Conservation (phyloP, 2,797 vertebrate genomes). For the Tarsius wallacei region DNA sequence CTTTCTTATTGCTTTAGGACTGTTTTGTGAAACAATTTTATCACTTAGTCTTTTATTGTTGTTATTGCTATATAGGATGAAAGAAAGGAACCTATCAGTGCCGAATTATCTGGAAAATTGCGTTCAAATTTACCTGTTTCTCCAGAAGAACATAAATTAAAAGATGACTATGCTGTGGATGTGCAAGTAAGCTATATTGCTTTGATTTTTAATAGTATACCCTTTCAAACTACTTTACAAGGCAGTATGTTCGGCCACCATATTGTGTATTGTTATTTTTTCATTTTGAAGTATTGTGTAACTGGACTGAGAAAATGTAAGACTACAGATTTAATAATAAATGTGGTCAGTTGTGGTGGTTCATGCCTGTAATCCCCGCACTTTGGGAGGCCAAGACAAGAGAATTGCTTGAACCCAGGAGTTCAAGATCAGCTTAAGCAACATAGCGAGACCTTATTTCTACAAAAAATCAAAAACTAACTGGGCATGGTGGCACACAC, state of each 20-base stretch:
- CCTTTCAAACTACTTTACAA: slow-evolving; percentile 60
- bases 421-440: too few species aligned
- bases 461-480: too few species aligned
- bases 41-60: slow-evolving; percentile 71
- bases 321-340: slow-evolving; percentile 48
- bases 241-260: neutral
- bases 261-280: neutral
- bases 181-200: slow-evolving; percentile 90
- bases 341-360: too few species aligned
- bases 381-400: too few species aligned
- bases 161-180: slow-evolving; percentile 89
- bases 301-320: neutral
- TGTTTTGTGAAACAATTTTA: slow-evolving; percentile 7
- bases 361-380: too few species aligned
- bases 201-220: slow-evolving; percentile 71
- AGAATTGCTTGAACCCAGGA: too few species aligned
- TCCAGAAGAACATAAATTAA: slow-evolving; percentile 87
- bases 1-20: slow-evolving; percentile 21
- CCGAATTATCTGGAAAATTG: slow-evolving; percentile 87
- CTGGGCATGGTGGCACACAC: too few species aligned
- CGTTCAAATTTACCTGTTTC: slow-evolving; percentile 89
- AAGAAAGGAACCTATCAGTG: slow-evolving; percentile 89
- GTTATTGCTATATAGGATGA: slow-evolving; percentile 89
- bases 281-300: neutral
- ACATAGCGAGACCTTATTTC: too few species aligned